Conservation (phyloP, 2,113 vertebrate genomes). For the Galeopterus variegatus region DNA sequence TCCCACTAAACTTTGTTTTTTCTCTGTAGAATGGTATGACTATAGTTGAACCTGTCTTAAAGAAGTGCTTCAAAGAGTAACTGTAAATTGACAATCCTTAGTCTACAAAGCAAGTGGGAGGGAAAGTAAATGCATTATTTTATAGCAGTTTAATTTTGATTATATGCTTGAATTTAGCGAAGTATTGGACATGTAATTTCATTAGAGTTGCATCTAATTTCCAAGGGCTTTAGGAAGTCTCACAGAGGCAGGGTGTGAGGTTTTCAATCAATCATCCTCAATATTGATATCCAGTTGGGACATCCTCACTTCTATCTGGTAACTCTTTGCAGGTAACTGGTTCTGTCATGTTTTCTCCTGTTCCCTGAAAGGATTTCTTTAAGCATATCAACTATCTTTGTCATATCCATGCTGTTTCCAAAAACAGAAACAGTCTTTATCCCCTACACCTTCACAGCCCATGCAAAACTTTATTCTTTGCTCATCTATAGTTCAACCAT, state of each 20-base stretch:
- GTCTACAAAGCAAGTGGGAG: not conserved
- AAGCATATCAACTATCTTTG: not conserved
- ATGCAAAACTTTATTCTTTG: not conserved
- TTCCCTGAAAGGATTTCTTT: not conserved
- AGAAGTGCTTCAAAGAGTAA: too few species aligned
- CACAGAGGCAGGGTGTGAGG: not conserved
- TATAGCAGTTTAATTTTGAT: not conserved
- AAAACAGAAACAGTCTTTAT: not conserved
- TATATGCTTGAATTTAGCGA: not conserved
- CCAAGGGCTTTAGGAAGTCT: not conserved
- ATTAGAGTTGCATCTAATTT: too few species aligned
- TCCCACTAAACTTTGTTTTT: not conserved
- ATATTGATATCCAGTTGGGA: rapidly evolving
- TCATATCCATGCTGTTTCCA: not conserved
- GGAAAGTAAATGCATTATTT: not conserved
- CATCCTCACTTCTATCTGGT: not conserved
- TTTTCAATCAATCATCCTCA: rapidly evolving
- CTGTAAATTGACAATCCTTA: not conserved
- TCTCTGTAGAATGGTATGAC: not conserved
- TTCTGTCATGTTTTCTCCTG: not conserved
- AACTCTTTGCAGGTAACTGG: not conserved
- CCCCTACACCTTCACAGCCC: not conserved
- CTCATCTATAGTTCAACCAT: not conserved
- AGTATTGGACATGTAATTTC: not conserved
- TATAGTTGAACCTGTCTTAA: rapidly evolving